phyloP scores from a whole-genome alignment of 2,888 invertebrate genomes.

The Trichogramma dendrolimi region DNA sequence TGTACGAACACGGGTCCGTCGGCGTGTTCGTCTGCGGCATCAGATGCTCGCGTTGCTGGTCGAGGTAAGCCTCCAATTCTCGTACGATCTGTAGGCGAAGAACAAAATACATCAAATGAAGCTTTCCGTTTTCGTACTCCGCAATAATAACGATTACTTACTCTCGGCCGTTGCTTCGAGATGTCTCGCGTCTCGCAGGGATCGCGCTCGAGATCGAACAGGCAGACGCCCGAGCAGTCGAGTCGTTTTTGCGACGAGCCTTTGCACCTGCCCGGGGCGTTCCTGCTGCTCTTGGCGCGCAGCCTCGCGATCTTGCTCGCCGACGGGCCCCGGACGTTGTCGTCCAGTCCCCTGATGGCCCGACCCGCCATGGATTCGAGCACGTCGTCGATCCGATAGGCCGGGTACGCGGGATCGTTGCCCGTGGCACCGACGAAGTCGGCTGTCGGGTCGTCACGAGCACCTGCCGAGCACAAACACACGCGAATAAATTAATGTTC shows the following conservation, averaged over 20 bases:
- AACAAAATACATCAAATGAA: neutral
- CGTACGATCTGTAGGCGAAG: slow-evolving; percentile 32
- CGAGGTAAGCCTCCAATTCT: slow-evolving; percentile 28
- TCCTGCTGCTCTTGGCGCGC: neutral
- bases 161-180: neutral
- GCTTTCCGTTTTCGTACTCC: too few species aligned
- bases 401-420: slow-evolving; percentile 32
- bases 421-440: slow-evolving; percentile 39
- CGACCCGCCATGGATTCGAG: slow-evolving; percentile 33
- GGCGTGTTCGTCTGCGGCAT: slow-evolving; percentile 25
- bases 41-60: slow-evolving; percentile 29
- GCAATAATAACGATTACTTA: neutral
- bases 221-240: slow-evolving; percentile 36
- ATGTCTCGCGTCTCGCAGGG: slow-evolving; percentile 41
- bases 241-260: neutral
- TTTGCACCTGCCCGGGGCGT: too few species aligned
- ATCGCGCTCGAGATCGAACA: slow-evolving; percentile 42
- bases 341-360: slow-evolving; percentile 32
- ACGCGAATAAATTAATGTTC: too few species aligned
- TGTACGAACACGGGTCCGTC: slow-evolving; percentile 33
- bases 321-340: slow-evolving; percentile 1
- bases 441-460: slow-evolving; percentile 20
- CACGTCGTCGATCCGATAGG: slow-evolving; percentile 34
- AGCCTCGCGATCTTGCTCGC: neutral
- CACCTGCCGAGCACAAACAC: slow-evolving; percentile 32